A percentile compares a stretch with the other conserved stretches of the same genome.
phyloP scores from a whole-genome alignment of 2,888 invertebrate species.

The Hemicrepidius hirtus region DNA sequence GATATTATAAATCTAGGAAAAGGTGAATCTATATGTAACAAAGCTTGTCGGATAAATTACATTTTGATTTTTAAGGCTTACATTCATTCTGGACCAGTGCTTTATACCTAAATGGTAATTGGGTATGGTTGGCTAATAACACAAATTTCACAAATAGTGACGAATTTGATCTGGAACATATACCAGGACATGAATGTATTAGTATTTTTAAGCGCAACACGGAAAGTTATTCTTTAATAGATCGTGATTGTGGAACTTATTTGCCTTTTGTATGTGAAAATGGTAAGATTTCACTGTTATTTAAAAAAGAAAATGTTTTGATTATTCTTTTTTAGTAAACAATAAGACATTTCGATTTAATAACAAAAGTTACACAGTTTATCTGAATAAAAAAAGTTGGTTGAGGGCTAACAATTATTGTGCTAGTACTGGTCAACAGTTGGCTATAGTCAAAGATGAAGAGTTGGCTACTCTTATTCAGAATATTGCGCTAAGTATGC shows the following conservation, averaged over 20 bases:
- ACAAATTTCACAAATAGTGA: not conserved
- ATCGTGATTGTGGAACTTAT: not conserved
- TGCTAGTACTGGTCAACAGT: not conserved
- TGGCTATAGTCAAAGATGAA: conserved; percentile 7
- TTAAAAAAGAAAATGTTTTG: not conserved
- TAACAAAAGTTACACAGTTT: conserved; percentile 11
- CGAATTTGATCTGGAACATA: not conserved
- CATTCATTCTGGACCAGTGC: conserved; percentile 13
- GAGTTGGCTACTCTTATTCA: not conserved
- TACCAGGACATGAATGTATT: conserved; percentile 1
- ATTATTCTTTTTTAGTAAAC: not conserved
- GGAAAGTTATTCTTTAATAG: not conserved
- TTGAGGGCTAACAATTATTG: not conserved
- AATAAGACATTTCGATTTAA: not conserved
- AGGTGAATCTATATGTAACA: not conserved
- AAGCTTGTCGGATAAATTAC: too few species aligned
- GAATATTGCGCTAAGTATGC: not conserved
- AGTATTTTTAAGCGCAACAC: not conserved
- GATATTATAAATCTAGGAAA: not conserved
- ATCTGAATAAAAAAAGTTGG: not conserved
- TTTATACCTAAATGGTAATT: not conserved
- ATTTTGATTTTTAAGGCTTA: not conserved
- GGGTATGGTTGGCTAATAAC: not conserved
- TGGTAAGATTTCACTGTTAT: not conserved
- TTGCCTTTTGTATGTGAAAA: conserved; percentile 9